Base-by-base conservation (phyloP, 92 coral and sea anemone species). In the Siderastrea siderea region DNA sequence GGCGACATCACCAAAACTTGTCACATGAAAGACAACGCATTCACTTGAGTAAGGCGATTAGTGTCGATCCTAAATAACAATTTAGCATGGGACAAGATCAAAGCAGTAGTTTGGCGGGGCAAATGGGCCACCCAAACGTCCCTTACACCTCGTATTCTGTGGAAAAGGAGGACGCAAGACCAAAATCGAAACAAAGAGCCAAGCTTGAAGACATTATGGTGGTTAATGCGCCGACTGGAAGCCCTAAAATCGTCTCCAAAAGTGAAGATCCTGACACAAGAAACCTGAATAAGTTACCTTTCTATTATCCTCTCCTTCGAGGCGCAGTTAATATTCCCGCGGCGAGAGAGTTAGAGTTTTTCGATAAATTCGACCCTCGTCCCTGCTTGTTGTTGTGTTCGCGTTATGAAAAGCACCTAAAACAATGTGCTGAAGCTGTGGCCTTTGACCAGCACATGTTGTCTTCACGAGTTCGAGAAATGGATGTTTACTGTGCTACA, bases 381-480 rank as follows among this genome's bases (percentile, higher is more conserved):
- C 89, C 89, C 3, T 77, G 82, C 14, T 71, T 85, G 47, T 66
- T 57, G 1, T 8, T 85, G 84, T 85, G 84, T 52, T 74, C 86
- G n/a, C 82, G 92, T 46, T 91, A 87, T 53, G 97, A 94, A 47
- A 86, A 88, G 14, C 99, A 97, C 69, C 73, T 95, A n/a, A 92
- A 90, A 52, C 94, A 94, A 85, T 97, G 99, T 63, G 96, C 99
- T 1, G 99, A 97, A 60, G 99, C 99, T 0, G 99, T 97, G 2
- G 82, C 99, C 10, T 97, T 97, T 82, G 99, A 97, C 81, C 99
- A 97, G 84, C 94, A 95, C 71, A 96, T 95, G 94, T 71, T 97
- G 4, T 86, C 98, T 6, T 85, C 96, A n/a, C 89, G 95, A 4
- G 62, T 97, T 46, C 92, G 94, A 80, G 99, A 97, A 84, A 84